Evolutionary conservation across 2,888 invertebrate genomes (phyloP), one percentile per base, ranked within the genome.

Genomic region (Caenorhabditis panamensis): DNA sequence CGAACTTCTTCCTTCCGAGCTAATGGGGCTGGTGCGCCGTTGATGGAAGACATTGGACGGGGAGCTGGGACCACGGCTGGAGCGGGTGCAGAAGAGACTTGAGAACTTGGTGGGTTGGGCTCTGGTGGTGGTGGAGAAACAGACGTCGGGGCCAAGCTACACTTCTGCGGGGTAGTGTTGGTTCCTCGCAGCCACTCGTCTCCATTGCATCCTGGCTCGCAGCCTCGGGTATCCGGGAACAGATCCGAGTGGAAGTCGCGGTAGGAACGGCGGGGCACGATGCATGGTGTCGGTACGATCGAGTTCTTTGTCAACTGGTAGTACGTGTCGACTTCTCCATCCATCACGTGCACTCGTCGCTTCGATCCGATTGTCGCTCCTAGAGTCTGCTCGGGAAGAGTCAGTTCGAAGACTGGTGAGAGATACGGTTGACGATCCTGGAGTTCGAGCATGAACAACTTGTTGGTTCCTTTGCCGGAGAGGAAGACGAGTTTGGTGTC

Each of bases 401-500:
- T 95, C 92, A 96, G 95, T 69, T 95, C 93, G 81, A 95, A 87
- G 41, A 88, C 89, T 54, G 69, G 72, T 31, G 84, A 82, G 47
- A 86, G 72, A 18, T 75, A 66, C 3, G 87, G 85, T 51, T 95
- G 95, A 88, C 95, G 94, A 82, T 96, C 95, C 56, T 94, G 94
- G 0, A 96, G 94, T 92, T 97, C 97, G 93, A 95, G 94, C 89
- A 96, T 96, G 76, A 94, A 93, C 79, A 97, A 95, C 1, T 95
- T 95, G 0, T 95, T 96, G 89, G 97, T 97, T 8, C 96, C 92
- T 89, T 92, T 96, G 49, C 96, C 97, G 69, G 95, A 95, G 75
- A 97, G 92, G 93, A 97, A 96, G 79, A 97, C 93, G 96, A 97
- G 96, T 88, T 95, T 95, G 49, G 97, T 97, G 90, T 97, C 97